A percentile compares a stretch with the other conserved stretches of the same genome.
Evolutionary conservation across 2,797 vertebrate species (phyloP).

Genomic region (Lutjanus argentimaculatus): DNA sequence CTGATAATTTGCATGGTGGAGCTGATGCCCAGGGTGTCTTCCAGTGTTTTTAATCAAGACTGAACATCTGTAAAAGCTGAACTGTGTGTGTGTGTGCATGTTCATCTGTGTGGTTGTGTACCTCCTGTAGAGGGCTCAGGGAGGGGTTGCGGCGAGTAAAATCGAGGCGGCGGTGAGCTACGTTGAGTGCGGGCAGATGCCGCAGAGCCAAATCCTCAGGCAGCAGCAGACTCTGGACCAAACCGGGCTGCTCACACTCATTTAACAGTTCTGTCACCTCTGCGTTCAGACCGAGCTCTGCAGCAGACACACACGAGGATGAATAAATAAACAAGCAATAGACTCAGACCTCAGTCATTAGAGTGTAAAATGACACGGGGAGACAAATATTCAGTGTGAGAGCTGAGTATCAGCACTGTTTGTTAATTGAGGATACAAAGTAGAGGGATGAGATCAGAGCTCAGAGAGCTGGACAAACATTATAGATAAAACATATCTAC

Average conservation of each 20-base stretch:
- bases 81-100: neutral
- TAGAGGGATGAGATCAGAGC: neutral
- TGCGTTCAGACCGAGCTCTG: constrained; percentile 85
- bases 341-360: neutral
- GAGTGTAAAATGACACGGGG: neutral
- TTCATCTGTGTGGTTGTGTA: constrained; percentile 62
- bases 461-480: neutral
- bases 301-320: constrained; percentile 6
- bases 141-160: constrained; percentile 86
- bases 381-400: constrained; percentile 30
- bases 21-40: neutral
- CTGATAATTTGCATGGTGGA: neutral
- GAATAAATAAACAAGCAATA: neutral
- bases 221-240: constrained; percentile 89
- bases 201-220: constrained; percentile 94
- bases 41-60: neutral
- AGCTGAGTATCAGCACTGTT: neutral
- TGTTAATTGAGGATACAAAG: neutral
- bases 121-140: constrained; percentile 92
- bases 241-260: constrained; percentile 89
- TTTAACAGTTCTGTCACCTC: constrained; percentile 89
- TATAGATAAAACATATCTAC: neutral
- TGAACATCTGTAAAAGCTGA: neutral
- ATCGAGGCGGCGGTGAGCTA: constrained; percentile 91
- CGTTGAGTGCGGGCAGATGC: constrained; percentile 91